phyloP scores from a whole-genome alignment of 1,140 invertebrate species.

The Trachelipus rathkii region DNA sequence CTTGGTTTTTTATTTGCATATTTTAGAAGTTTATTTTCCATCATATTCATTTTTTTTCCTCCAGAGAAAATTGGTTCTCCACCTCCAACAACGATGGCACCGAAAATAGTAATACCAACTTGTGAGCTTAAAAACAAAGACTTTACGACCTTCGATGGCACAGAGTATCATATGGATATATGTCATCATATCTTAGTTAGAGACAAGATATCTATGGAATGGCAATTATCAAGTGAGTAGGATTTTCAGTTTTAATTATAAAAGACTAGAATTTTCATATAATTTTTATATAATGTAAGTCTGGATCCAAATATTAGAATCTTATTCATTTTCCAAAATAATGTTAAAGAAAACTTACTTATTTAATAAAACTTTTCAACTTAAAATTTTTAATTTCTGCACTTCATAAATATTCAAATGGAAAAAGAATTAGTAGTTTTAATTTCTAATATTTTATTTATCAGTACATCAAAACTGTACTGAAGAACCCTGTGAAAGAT shows the following conservation, averaged over 20 bases:
- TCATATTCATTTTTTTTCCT: neutral
- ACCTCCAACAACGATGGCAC: conserved; percentile 52
- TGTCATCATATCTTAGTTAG: conserved; percentile 72
- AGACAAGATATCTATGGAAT: conserved; percentile 59
- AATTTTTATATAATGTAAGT: too few relatives aligned
- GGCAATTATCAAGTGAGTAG: conserved; percentile 62
- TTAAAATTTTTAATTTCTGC: too few relatives aligned
- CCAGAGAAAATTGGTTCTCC: conserved; percentile 33
- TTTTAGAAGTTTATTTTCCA: neutral
- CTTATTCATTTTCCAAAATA: conserved; percentile 2
- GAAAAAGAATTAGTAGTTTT: too few relatives aligned
- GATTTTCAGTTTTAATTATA: neutral
- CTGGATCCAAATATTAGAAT: too few relatives aligned
- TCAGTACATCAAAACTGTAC: conserved; percentile 64
- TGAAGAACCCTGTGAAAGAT: conserved; percentile 55
- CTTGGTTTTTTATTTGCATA: neutral
- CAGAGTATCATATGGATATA: conserved; percentile 69
- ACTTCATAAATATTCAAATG: too few relatives aligned
- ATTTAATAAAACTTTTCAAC: too few relatives aligned
- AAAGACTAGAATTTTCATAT: too few relatives aligned
- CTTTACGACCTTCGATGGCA: conserved; percentile 72
- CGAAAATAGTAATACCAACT: conserved; percentile 58
- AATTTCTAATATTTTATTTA: conserved; percentile 39
- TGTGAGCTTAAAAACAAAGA: conserved; percentile 70
- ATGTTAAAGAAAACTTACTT: conserved; percentile 7